These are phyloP conservation scores for Diadema setosum DNA, from an alignment of 35 echinoderm and acorn worm genomes.

Conservation along the genomic window DNA sequence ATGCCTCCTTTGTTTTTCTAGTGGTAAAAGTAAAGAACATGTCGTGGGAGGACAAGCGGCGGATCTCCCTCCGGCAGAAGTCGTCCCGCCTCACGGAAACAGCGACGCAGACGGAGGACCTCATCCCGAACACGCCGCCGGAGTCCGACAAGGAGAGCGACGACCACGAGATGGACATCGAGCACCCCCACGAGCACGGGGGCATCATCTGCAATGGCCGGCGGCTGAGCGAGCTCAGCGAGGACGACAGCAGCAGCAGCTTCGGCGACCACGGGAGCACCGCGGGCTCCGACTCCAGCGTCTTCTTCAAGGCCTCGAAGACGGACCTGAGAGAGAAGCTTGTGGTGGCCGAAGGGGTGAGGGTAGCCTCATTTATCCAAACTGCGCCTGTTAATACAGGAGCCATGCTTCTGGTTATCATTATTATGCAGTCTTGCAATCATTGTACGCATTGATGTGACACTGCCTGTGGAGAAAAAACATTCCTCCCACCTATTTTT, in stretches of 20 bases:
- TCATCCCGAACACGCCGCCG: slow-evolving; percentile 13
- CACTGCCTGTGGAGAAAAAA: background rate
- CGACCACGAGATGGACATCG: slow-evolving; percentile 49
- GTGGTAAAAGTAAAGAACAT: slow-evolving; percentile 2
- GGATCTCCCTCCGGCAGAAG: slow-evolving; percentile 67
- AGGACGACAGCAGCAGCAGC: slow-evolving; percentile 64
- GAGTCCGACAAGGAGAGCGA: slow-evolving; percentile 73
- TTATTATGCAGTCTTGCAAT: too few relatives aligned
- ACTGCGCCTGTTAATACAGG: too few relatives aligned
- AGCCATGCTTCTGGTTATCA: too few relatives aligned
- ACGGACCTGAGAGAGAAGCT: slow-evolving; percentile 55
- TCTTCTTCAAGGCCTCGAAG: slow-evolving; percentile 30
- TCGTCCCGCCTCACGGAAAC: slow-evolving; percentile 33
- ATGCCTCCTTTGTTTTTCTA: too few relatives aligned
- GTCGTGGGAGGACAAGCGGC: slow-evolving; percentile 71
- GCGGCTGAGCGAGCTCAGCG: slow-evolving; percentile 63
- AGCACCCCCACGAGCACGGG: slow-evolving; percentile 54
- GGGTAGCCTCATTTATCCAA: too few relatives aligned
- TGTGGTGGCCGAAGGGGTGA: slow-evolving; percentile 43
- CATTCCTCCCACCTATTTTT: background rate
- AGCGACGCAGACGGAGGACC: slow-evolving; percentile 72
- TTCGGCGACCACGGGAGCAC: slow-evolving; percentile 78
- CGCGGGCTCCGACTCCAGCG: slow-evolving; percentile 79
- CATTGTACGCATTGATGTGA: too few relatives aligned
- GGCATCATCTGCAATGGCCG: slow-evolving; percentile 80